A percentile compares a stretch with the other conserved stretches of the same genome.
phyloP scores from a whole-genome alignment of 2,797 vertebrate genomes.

The Hippoglossus hippoglossus region DNA sequence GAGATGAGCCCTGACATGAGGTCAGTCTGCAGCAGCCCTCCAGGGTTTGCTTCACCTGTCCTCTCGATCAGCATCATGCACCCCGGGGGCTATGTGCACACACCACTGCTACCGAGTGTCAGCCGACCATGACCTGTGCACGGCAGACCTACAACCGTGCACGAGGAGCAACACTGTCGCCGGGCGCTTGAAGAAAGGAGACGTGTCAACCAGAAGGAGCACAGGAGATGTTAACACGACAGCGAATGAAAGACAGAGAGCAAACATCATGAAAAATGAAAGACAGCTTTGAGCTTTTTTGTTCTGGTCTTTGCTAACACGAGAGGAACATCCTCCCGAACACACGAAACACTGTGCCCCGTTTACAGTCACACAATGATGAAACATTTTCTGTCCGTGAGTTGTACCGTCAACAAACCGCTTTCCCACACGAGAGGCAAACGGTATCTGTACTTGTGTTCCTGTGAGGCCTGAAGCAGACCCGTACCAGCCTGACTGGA shows the following conservation, averaged over 20 bases:
- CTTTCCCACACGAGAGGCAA: no score
- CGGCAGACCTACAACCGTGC: background rate
- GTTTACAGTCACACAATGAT: no score
- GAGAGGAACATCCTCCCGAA: no score
- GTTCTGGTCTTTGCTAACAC: no score
- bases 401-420: no score
- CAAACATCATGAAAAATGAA: background rate
- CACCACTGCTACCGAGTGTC: background rate
- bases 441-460: no score
- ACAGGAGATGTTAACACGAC: background rate
- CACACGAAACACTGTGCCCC: no score
- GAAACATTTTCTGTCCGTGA: no score
- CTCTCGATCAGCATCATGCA: constrained; percentile 9
- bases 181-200: background rate
- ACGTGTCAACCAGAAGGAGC: background rate
- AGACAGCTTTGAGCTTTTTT: no score
- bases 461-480: no score
- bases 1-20: constrained; percentile 38
- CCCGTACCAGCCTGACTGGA: no score
- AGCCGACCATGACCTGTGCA: constrained; percentile 16
- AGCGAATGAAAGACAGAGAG: background rate
- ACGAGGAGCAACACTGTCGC: background rate
- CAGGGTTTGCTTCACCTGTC: constrained; percentile 36
- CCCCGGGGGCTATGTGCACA: background rate
- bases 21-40: constrained; percentile 21